A percentile compares a stretch with the other conserved stretches of the same genome.
phyloP scores from a whole-genome alignment of 2,888 invertebrate species.

The Dilophus febrilis region DNA sequence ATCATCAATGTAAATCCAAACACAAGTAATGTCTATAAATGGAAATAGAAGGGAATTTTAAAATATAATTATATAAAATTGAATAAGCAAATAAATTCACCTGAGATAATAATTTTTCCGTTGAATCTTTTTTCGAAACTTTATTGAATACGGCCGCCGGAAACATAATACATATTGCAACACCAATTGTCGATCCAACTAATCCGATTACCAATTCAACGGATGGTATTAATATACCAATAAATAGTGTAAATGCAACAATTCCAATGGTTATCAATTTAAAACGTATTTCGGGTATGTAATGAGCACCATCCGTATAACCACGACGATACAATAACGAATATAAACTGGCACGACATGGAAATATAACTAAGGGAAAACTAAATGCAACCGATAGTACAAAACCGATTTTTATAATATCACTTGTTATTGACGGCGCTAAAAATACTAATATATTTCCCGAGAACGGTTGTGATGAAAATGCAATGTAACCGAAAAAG shows the following conservation, averaged over 20 bases:
- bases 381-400: conserved; percentile 89
- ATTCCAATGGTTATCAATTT: conserved; percentile 67
- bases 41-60: too few relatives aligned
- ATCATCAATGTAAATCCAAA: conserved; percentile 78
- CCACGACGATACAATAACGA: conserved; percentile 73
- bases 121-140: conserved; percentile 67
- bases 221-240: conserved; percentile 80
- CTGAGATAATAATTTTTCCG: conserved; percentile 68
- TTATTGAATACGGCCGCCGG: conserved; percentile 81
- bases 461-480: conserved; percentile 57
- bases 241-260: conserved; percentile 53
- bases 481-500: conserved; percentile 79
- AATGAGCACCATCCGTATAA: conserved; percentile 47
- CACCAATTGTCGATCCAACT: conserved; percentile 89
- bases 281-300: conserved; percentile 73
- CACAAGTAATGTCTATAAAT: conserved; percentile 51
- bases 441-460: conserved; percentile 87
- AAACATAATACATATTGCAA: conserved; percentile 80
- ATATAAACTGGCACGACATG: conserved; percentile 83
- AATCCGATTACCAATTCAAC: conserved; percentile 87
- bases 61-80: too few relatives aligned
- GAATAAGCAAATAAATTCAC: conserved; percentile 24
- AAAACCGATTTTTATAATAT: conserved; percentile 87
- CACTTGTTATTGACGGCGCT: conserved; percentile 61
- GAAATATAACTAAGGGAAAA: conserved; percentile 93